Percentiles rank a stretch among this genome's conserved stretches.
These are phyloP conservation scores for Scaptomyza hsui DNA, from an alignment of 1,140 invertebrate genomes.

Conservation along the genomic window DNA sequence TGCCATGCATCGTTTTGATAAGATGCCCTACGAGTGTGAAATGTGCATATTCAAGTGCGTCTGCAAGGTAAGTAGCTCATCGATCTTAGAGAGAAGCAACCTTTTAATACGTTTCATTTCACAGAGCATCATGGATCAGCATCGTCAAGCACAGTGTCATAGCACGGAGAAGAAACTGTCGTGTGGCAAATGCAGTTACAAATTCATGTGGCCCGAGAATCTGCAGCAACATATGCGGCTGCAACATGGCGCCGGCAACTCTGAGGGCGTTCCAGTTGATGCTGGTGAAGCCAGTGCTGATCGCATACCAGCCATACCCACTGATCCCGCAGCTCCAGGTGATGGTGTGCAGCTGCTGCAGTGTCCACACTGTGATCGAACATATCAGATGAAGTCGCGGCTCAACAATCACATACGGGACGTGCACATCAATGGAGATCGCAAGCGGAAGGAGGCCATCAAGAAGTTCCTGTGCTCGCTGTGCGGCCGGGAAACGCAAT, in stretches of 20 bases:
- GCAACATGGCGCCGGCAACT: conserved; percentile 71
- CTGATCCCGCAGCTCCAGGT: neutral
- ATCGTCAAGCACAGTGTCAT: conserved; percentile 60
- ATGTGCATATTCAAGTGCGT: conserved; percentile 74
- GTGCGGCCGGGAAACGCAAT: conserved; percentile 85
- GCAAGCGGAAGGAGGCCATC: conserved; percentile 69
- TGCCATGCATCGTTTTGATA: conserved; percentile 72
- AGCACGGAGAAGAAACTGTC: conserved; percentile 71
- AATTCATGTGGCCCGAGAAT: conserved; percentile 85
- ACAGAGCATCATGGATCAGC: conserved; percentile 73
- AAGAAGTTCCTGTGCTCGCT: conserved; percentile 84
- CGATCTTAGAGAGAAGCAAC: too few relatives aligned
- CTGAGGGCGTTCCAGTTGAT: neutral
- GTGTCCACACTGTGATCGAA: conserved; percentile 73
- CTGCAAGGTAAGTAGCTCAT: conserved; percentile 52
- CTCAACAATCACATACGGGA: conserved; percentile 72
- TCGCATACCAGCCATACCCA: conserved; percentile 68
- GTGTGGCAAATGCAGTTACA: conserved; percentile 84
- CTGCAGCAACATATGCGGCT: conserved; percentile 84
- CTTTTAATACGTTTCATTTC: neutral
- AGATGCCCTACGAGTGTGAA: conserved; percentile 74
- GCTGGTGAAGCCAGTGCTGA: neutral
- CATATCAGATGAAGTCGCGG: conserved; percentile 71
- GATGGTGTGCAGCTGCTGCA: conserved; percentile 74
- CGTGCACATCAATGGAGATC: conserved; percentile 71